Conservation (phyloP, 92 coral and sea anemone species). For the Heteractis magnifica region DNA sequence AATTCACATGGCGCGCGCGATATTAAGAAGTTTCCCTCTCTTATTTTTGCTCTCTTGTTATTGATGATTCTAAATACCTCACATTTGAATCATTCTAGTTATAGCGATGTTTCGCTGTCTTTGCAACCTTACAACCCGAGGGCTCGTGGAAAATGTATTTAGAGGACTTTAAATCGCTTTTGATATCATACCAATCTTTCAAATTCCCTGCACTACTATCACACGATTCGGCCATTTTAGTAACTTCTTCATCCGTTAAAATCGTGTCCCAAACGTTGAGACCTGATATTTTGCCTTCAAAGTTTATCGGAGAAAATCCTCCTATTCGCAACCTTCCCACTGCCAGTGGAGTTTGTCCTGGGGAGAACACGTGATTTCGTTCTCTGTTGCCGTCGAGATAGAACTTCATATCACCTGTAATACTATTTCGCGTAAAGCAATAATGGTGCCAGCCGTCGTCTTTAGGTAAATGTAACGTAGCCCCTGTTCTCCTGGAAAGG, state of each 20-base stretch:
- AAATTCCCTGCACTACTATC: not conserved
- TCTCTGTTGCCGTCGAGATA: not conserved
- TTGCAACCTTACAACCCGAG: not conserved
- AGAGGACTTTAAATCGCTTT: not conserved
- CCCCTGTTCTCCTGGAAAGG: too few relatives aligned
- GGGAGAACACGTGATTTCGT: not conserved
- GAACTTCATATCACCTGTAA: not conserved
- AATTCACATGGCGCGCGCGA: too few relatives aligned
- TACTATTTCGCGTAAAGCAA: not conserved
- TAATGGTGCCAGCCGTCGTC: not conserved
- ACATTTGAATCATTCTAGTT: not conserved
- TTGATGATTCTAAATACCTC: not conserved
- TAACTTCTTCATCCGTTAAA: not conserved
- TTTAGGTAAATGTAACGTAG: not conserved
- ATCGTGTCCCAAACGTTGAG: conserved; percentile 12
- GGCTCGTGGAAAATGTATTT: not conserved
- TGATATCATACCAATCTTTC: conserved; percentile 11
- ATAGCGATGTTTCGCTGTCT: not conserved
- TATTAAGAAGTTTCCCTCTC: too few relatives aligned
- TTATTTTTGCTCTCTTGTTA: too few relatives aligned
- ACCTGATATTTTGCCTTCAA: conserved; percentile 11
- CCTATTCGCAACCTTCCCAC: not conserved
- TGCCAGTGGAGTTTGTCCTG: not conserved
- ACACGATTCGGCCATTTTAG: not conserved
- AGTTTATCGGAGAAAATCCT: not conserved